phyloP scores from a whole-genome alignment of 2,888 invertebrate species.

The Archaeoteleia sp. region DNA sequence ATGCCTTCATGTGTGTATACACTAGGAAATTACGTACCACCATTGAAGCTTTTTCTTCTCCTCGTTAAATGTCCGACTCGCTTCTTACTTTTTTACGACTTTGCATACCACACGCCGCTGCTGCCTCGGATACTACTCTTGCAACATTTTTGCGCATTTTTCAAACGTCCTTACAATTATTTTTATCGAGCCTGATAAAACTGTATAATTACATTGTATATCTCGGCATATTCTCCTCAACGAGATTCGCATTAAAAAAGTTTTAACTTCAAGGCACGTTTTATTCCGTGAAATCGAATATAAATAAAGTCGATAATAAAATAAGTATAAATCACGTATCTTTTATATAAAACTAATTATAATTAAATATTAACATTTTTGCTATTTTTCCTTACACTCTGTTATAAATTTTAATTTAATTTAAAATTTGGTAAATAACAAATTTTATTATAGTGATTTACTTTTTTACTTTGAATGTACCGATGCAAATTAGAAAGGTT shows the following conservation, averaged over 20 bases:
- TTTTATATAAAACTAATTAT: no score
- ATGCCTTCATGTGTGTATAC: slow-evolving; percentile 34
- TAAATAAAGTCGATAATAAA: no score
- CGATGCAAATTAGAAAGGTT: no score
- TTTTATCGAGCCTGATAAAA: slow-evolving; percentile 47
- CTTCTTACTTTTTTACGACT: slow-evolving; percentile 50
- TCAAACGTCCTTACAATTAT: slow-evolving; percentile 32
- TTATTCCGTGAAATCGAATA: neutral
- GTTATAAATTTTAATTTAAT: no score
- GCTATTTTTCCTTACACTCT: no score
- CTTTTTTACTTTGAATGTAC: no score
- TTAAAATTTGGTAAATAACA: no score
- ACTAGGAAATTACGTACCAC: slow-evolving; percentile 44
- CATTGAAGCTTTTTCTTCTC: slow-evolving; percentile 48
- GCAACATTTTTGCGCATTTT: slow-evolving; percentile 42
- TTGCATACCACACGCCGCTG: slow-evolving; percentile 47
- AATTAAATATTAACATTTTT: no score
- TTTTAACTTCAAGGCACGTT: neutral
- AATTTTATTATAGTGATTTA: no score
- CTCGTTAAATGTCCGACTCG: slow-evolving; percentile 45
- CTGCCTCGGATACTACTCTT: slow-evolving; percentile 28
- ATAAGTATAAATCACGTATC: no score
- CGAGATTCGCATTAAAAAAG: no score
- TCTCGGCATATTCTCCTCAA: slow-evolving; percentile 13
- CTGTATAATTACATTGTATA: slow-evolving; percentile 43